phyloP scores from a whole-genome alignment of 2,888 invertebrate genomes.

The Heteromyza rotundicornis region DNA sequence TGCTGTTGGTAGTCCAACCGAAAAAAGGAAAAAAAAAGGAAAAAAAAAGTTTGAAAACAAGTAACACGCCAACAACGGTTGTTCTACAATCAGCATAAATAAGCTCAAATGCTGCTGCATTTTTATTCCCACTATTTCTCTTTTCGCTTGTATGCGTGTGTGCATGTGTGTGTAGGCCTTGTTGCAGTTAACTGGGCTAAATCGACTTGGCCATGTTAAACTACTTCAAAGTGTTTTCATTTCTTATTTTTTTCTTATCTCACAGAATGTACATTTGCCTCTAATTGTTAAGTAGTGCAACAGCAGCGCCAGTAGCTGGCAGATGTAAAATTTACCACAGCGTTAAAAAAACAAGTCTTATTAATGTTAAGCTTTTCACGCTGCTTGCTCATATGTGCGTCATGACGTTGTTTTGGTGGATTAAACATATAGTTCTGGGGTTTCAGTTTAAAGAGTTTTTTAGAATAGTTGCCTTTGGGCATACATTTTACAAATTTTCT shows the following conservation, averaged over 20 bases:
- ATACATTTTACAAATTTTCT: no score
- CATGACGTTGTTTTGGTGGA: not conserved
- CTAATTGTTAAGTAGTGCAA: slow-evolving; percentile 2
- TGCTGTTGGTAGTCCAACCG: not conserved
- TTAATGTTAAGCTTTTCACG: not conserved
- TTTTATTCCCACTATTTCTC: not conserved
- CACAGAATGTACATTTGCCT: not conserved
- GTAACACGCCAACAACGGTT: not conserved
- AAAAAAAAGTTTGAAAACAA: not conserved
- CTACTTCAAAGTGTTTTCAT: no score
- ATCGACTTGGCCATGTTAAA: not conserved
- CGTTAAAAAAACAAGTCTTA: not conserved
- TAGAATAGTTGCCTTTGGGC: no score
- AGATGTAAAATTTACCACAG: not conserved
- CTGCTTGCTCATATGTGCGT: not conserved
- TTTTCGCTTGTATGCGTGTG: not conserved
- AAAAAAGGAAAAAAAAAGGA: not conserved
- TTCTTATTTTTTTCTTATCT: no score
- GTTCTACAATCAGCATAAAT: not conserved
- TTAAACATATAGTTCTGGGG: not conserved
- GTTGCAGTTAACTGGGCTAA: slow-evolving; percentile 2
- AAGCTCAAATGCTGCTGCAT: not conserved
- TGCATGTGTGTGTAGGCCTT: no score
- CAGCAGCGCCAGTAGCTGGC: not conserved
- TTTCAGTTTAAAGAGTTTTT: no score